Percentiles rank a stretch among this genome's conserved stretches.
phyloP scores from a whole-genome alignment of 2,113 vertebrate species.

The Cyanoramphus novaezelandiae region DNA sequence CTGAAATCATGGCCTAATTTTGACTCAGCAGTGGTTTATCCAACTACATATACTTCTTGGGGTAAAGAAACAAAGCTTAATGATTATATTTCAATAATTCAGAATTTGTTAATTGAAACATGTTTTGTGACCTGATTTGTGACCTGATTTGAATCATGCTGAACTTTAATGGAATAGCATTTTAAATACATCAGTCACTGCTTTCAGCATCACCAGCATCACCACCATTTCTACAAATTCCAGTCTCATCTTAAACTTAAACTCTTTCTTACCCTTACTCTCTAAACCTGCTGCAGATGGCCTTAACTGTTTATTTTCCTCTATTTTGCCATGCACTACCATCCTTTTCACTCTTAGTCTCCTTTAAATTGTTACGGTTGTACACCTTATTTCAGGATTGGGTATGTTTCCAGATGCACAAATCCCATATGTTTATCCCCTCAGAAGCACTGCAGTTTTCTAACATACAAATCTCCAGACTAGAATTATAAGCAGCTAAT shows the following conservation, averaged over 20 bases:
- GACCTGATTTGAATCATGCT: neutral
- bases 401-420: neutral
- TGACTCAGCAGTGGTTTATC: constrained; percentile 7
- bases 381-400: neutral
- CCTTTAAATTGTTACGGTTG: neutral
- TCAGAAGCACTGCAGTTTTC: neutral
- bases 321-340: neutral
- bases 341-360: neutral
- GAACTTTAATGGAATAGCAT: neutral
- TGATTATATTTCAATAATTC: neutral
- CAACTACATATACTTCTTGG: neutral
- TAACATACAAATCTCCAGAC: neutral
- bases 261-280: neutral
- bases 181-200: neutral
- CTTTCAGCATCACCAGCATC: neutral
- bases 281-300: neutral
- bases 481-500: neutral
- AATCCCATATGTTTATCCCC: neutral
- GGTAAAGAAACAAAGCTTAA: neutral
- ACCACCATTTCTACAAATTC: neutral
- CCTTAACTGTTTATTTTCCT: neutral
- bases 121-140: neutral
- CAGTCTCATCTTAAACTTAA: neutral
- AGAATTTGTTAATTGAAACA: neutral
- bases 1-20: constrained; percentile 7